Base-by-base conservation (phyloP, 2,797 vertebrate species). In the Moxostoma hubbsi region DNA sequence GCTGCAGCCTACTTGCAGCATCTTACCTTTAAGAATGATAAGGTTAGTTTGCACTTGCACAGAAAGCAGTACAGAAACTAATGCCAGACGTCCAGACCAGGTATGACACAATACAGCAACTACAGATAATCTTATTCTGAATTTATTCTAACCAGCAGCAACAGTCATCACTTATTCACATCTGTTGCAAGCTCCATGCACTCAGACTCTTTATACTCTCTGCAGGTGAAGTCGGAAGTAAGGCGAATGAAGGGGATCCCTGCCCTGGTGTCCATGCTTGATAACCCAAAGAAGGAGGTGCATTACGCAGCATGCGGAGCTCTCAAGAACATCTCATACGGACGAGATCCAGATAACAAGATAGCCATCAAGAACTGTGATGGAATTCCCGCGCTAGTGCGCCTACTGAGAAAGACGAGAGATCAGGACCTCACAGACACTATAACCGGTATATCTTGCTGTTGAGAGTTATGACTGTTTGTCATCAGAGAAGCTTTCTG, bases 361-460 rank as follows among this genome's bases (percentile, higher is more conserved):
- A 94, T 98, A 0, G 97, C 98, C 80, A 97, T 99, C 85, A 99
- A 98, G 91, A 98, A 99, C 92, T 99, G 97, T 24, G 97, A 99
- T 0, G 98, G 97, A 0, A 94, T 99, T 4, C 95, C 96, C 0
- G 96, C 96, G 1, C 91, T 99, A 78, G 89, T 96, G 85, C 90
- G 96, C 55, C 92, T 98, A 77, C 90, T 99, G 84, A 93, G 96
- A 68, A 99, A 97, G 89, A 95, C 96, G 13, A 92, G 80, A 0
- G 95, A 98, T 85, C 94, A 96, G 92, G 96, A 98, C 85, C 96
- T 98, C 72, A 98, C 96, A 0, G 97, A 98, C 87, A 95, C 93
- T 49, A 98, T 99, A 89, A 98, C 97, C 89, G 97, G 97, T 98
- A 85, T 16, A 54, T 6, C 5, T 1, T 49, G 1, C 24, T 1